phyloP scores from a whole-genome alignment of 2,797 vertebrate genomes.

The Myripristis murdjan region DNA sequence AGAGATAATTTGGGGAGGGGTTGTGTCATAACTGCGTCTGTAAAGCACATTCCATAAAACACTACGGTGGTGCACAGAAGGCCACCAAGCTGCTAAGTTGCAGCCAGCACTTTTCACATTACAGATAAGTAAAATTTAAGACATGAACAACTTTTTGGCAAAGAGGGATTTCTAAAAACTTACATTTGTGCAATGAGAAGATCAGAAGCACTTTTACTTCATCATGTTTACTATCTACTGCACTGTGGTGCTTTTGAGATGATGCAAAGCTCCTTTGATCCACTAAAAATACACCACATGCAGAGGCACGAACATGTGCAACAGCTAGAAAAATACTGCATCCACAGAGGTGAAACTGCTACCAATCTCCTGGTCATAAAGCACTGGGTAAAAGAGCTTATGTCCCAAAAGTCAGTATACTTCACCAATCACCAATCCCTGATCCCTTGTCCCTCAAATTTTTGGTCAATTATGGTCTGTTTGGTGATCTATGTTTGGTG shows the following conservation, averaged over 20 bases:
- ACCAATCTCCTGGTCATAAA: not conserved
- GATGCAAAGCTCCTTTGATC: not conserved
- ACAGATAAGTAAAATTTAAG: slow-evolving; percentile 4
- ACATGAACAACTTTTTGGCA: slow-evolving; percentile 5
- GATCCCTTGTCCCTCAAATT: no score
- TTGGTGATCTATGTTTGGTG: not conserved
- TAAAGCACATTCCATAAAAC: slow-evolving; percentile 29
- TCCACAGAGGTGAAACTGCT: not conserved
- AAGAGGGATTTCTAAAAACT: not conserved
- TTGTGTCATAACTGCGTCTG: slow-evolving; percentile 10
- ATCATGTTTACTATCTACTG: not conserved
- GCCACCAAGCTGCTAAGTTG: slow-evolving; percentile 2
- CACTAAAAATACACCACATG: not conserved
- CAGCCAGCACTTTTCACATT: not conserved
- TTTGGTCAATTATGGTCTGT: not conserved
- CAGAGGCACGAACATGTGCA: not conserved
- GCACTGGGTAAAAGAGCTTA: not conserved
- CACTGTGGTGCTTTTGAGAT: slow-evolving; percentile 3
- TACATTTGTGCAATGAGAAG: not conserved
- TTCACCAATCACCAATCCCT: not conserved
- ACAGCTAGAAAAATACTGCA: slow-evolving; percentile 1
- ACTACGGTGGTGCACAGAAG: not conserved
- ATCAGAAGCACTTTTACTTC: not conserved
- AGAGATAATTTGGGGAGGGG: slow-evolving; percentile 20
- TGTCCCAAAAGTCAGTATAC: not conserved